A percentile compares a stretch with the other conserved stretches of the same genome.
phyloP scores from a whole-genome alignment of 2,888 invertebrate species.

The Syrphus vitripennis region DNA sequence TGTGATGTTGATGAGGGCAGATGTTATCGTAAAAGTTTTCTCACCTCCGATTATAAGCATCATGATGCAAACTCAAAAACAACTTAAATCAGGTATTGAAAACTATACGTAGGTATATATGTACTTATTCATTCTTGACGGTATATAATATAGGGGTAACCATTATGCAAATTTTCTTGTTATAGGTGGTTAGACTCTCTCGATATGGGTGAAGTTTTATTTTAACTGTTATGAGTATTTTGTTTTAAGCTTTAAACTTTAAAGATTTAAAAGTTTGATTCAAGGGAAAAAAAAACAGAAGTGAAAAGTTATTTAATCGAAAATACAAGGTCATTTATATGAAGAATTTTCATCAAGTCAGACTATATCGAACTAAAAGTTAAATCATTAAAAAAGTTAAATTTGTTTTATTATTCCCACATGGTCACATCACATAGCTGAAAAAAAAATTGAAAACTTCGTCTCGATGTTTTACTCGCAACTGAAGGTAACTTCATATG shows the following conservation, averaged over 20 bases:
- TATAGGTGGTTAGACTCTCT: background rate
- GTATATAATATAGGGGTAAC: background rate
- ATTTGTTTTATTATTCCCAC: too few relatives aligned
- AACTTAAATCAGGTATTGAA: constrained; percentile 5
- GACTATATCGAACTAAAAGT: too few relatives aligned
- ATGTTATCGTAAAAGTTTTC: constrained; percentile 2
- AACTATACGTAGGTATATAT: background rate
- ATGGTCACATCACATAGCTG: too few relatives aligned
- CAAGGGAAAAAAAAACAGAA: background rate
- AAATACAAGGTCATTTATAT: too few relatives aligned
- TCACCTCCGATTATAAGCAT: constrained; percentile 7
- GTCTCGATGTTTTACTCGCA: too few relatives aligned
- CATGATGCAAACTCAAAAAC: constrained; percentile 2
- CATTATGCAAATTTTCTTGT: background rate
- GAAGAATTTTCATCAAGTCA: too few relatives aligned
- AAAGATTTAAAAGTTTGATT: background rate
- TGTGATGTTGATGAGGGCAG: background rate
- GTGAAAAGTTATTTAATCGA: background rate
- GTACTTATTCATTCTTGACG: background rate
- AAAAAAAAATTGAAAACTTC: too few relatives aligned
- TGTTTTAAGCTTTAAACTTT: background rate
- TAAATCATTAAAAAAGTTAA: too few relatives aligned
- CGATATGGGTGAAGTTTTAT: background rate
- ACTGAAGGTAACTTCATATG: too few relatives aligned
- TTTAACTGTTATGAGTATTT: background rate